Conservation (phyloP, 2,797 vertebrate genomes). For the Pygocentrus nattereri region DNA sequence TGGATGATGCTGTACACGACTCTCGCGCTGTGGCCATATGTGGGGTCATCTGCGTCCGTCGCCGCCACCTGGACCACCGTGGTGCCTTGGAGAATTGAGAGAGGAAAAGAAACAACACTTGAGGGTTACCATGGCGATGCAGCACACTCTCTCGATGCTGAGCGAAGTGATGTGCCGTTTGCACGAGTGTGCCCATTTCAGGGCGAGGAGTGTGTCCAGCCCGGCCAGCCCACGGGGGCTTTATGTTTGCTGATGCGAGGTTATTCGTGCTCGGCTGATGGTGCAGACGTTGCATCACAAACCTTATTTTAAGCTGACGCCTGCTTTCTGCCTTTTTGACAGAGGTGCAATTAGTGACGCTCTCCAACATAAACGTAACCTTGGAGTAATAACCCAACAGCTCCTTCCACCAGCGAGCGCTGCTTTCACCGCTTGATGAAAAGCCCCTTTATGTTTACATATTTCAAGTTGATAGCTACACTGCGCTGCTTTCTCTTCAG, state of each 20-base stretch:
- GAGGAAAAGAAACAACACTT: conserved; percentile 52
- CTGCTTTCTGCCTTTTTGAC: conserved; percentile 50
- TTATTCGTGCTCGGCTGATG: conserved; percentile 64
- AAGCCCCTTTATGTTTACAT: conserved; percentile 57
- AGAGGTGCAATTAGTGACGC: conserved; percentile 63
- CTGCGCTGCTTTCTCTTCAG: conserved; percentile 36
- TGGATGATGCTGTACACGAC: conserved; percentile 96
- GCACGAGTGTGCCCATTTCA: not conserved
- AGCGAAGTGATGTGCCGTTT: not conserved
- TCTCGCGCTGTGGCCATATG: conserved; percentile 94
- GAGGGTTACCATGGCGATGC: conserved; percentile 60
- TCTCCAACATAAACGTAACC: conserved; percentile 65
- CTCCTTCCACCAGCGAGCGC: conserved; percentile 33
- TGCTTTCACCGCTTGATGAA: conserved; percentile 56
- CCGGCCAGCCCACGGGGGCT: not conserved
- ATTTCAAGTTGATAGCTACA: conserved; percentile 71
- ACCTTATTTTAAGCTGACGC: conserved; percentile 60
- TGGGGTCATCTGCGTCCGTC: conserved; percentile 95
- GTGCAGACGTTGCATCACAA: conserved; percentile 60
- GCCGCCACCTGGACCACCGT: conserved; percentile 96
- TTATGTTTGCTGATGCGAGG: conserved; percentile 1
- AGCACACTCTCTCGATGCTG: not conserved
- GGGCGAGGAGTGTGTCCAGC: not conserved
- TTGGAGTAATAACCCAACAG: conserved; percentile 53
- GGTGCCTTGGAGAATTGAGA: conserved; percentile 81